These are phyloP conservation scores for Lasioglossum oenotherae DNA, from an alignment of 2,888 invertebrate species.

Conservation along the genomic window DNA sequence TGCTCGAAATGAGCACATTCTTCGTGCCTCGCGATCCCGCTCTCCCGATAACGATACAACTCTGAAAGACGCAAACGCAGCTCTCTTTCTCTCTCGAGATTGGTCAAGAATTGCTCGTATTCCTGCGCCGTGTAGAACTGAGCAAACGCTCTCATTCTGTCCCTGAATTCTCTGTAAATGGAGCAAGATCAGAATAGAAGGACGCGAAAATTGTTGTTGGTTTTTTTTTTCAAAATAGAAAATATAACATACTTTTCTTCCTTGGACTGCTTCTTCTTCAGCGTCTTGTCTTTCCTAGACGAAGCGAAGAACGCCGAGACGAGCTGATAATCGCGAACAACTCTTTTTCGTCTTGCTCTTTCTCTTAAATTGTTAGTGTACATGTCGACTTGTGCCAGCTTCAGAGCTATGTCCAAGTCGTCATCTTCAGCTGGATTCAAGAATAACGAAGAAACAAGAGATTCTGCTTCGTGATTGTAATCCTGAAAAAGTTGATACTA, in stretches of 20 bases:
- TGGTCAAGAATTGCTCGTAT: conserved; percentile 91
- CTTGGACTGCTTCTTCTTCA: conserved; percentile 89
- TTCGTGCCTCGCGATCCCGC: conserved; percentile 93
- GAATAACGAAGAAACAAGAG: conserved; percentile 93
- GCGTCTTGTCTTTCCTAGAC: conserved; percentile 86
- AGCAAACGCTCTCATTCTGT: conserved; percentile 93
- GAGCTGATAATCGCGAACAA: conserved; percentile 95
- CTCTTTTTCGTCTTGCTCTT: conserved; percentile 93
- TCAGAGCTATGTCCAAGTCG: conserved; percentile 94
- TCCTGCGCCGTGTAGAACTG: conserved; percentile 95
- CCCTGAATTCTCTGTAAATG: conserved; percentile 89
- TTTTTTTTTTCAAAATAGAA: not conserved
- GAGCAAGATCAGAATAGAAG: conserved; percentile 31
- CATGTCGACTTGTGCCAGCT: conserved; percentile 96
- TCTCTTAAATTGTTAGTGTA: conserved; percentile 94
- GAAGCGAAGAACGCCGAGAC: conserved; percentile 93
- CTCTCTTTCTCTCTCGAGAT: conserved; percentile 93
- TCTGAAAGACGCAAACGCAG: conserved; percentile 93
- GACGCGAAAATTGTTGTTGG: not conserved
- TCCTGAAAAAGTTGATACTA: conserved; percentile 86
- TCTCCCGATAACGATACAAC: conserved; percentile 92
- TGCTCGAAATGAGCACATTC: conserved; percentile 96
- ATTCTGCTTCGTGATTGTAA: conserved; percentile 96
- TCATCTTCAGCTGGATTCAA: conserved; percentile 93
- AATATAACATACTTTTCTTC: conserved; percentile 89